Evolutionary conservation across 2,888 invertebrate genomes (phyloP).

Genomic region (Drosophila glabriapex): DNA sequence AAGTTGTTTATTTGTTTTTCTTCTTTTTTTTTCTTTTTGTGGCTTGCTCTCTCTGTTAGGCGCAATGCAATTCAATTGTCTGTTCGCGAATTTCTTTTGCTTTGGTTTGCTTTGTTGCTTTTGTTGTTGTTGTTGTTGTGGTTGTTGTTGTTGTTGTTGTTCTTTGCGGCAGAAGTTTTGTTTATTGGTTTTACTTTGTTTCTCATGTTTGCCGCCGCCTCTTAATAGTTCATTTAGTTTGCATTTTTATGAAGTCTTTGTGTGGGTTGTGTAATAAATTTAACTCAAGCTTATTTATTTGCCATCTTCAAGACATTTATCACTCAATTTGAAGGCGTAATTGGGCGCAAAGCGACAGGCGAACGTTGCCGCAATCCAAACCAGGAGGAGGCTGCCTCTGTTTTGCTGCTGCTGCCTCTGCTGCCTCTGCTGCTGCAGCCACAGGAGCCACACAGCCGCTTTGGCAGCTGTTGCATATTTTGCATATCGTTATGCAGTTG

Average conservation of each 20-base stretch:
- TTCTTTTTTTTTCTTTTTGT: neutral
- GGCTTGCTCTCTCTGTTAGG: conserved; percentile 20
- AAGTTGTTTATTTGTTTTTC: conserved; percentile 53
- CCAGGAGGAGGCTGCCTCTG: conserved; percentile 16
- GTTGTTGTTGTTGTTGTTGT: conserved; percentile 13
- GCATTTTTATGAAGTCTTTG: conserved; percentile 82
- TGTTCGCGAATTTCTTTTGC: conserved; percentile 51
- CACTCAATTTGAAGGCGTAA: conserved; percentile 82
- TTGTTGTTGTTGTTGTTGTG: conserved; percentile 12
- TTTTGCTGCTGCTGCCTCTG: neutral
- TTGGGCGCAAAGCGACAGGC: conserved; percentile 81
- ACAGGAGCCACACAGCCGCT: conserved; percentile 38
- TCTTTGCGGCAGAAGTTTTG: conserved; percentile 23
- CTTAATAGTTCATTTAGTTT: conserved; percentile 82
- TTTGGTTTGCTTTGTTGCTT: conserved; percentile 33
- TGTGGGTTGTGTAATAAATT: conserved; percentile 82
- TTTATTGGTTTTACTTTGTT: conserved; percentile 58
- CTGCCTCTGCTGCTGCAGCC: conserved; percentile 10
- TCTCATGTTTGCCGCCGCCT: conserved; percentile 78
- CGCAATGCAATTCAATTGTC: conserved; percentile 76
- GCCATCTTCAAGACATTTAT: conserved; percentile 80
- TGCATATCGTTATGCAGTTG: conserved; percentile 80
- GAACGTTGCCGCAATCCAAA: conserved; percentile 42
- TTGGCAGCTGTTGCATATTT: conserved; percentile 77
- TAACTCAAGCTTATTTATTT: conserved; percentile 81